A percentile compares a stretch with the other conserved stretches of the same genome.
Conservation (phyloP, 2,888 invertebrate genomes). For the Caenorhabditis wallacei region DNA sequence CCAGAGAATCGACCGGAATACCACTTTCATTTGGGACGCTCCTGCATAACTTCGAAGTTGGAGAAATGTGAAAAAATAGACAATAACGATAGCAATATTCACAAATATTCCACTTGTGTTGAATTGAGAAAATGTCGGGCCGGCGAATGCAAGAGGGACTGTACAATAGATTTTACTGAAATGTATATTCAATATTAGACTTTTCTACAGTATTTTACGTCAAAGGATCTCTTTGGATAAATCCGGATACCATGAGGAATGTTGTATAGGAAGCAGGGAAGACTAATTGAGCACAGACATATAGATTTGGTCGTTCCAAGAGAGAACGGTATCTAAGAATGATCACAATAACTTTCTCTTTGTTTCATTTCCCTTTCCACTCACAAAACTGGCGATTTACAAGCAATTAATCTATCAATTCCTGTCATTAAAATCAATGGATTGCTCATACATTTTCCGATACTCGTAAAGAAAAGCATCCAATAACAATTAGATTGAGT, state of each 20-base stretch:
- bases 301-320: conserved; percentile 39
- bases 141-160: conserved; percentile 48
- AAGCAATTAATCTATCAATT: conserved; percentile 57
- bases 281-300: conserved; percentile 30
- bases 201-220: conserved; percentile 5
- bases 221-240: conserved; percentile 42
- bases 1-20: conserved; percentile 54
- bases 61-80: conserved; percentile 43
- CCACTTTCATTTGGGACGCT: conserved; percentile 50
- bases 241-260: conserved; percentile 47
- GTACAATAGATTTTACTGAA: conserved; percentile 50
- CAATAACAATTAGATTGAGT: conserved; percentile 54
- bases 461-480: conserved; percentile 53
- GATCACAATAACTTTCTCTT: not conserved
- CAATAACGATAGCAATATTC: conserved; percentile 39
- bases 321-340: conserved; percentile 46
- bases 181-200: too few species aligned
- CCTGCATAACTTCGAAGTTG: conserved; percentile 45
- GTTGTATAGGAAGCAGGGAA: conserved; percentile 40
- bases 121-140: conserved; percentile 40
- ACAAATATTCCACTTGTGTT: conserved; percentile 47
- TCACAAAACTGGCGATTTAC: conserved; percentile 52
- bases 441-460: conserved; percentile 55
- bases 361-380: not conserved
- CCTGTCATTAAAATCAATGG: conserved; percentile 58